Percentiles rank a stretch among this genome's conserved stretches.
These are phyloP conservation scores for Stenodera caucasica DNA, from an alignment of 2,888 invertebrate species.

Conservation along the genomic window DNA sequence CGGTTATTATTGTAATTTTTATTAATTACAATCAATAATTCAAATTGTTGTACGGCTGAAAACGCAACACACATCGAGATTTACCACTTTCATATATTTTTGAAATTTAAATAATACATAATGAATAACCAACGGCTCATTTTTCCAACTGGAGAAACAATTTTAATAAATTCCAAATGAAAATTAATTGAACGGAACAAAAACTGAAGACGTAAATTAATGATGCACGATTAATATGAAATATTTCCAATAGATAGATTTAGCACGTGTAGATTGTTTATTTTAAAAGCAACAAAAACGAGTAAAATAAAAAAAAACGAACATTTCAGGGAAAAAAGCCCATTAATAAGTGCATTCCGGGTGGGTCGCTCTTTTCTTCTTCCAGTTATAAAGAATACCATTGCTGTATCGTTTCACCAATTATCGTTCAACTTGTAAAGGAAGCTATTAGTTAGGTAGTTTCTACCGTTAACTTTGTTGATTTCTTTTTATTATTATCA, in stretches of 20 bases:
- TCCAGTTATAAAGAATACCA: constrained; percentile 17
- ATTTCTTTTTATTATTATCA: constrained; percentile 18
- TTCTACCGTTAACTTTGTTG: constrained; percentile 25
- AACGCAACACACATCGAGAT: too few relatives aligned
- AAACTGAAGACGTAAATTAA: not conserved
- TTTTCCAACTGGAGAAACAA: too few relatives aligned
- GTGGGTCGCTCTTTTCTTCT: constrained; percentile 13
- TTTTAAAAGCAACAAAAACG: too few relatives aligned
- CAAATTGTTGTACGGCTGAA: too few relatives aligned
- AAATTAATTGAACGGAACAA: not conserved
- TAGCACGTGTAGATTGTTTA: not conserved
- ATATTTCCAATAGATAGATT: not conserved
- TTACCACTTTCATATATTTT: too few relatives aligned
- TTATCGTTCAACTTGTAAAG: constrained; percentile 29
- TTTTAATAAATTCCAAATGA: too few relatives aligned
- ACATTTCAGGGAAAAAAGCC: constrained; percentile 10
- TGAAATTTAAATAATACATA: too few relatives aligned
- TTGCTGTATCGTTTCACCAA: constrained; percentile 26
- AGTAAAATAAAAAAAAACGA: too few relatives aligned
- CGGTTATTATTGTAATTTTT: too few relatives aligned
- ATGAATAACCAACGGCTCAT: too few relatives aligned
- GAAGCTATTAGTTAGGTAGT: constrained; percentile 30
- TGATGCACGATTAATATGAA: not conserved
- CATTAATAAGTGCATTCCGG: constrained; percentile 12
- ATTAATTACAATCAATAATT: too few relatives aligned